These are phyloP conservation scores for Listrodromus nycthemerus DNA, from an alignment of 2,888 invertebrate species.

Conservation along the genomic window DNA sequence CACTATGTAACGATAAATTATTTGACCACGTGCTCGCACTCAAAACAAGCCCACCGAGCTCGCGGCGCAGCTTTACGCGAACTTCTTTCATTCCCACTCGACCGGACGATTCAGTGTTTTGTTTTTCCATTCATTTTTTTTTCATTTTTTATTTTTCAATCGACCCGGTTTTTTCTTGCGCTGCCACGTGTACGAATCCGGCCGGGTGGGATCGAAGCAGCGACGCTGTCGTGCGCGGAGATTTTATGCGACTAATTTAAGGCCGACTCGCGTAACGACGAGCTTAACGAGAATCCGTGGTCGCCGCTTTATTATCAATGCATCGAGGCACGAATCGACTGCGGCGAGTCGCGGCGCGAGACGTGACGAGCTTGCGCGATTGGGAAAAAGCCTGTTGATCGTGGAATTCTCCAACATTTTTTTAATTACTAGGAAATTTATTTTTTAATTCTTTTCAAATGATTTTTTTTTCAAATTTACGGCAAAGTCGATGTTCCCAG, in stretches of 20 bases:
- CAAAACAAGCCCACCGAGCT: slow-evolving; percentile 27
- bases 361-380: neutral
- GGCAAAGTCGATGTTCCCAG: neutral
- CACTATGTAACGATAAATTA: neutral
- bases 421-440: neutral
- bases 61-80: slow-evolving; percentile 14
- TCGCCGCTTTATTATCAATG: slow-evolving; percentile 59
- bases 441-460: neutral
- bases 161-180: neutral
- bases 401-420: neutral
- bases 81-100: slow-evolving; percentile 34
- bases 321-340: slow-evolving; percentile 54
- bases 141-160: neutral
- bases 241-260: slow-evolving; percentile 26
- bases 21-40: slow-evolving; percentile 55
- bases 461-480: neutral
- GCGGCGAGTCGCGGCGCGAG: neutral
- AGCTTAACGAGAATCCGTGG: neutral
- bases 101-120: slow-evolving; percentile 27
- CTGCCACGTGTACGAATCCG: neutral
- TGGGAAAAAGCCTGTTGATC: neutral
- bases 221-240: too few species aligned
- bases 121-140: slow-evolving; percentile 22
- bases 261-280: slow-evolving; percentile 17
- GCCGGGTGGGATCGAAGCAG: too few species aligned